phyloP scores from a whole-genome alignment of 1,140 invertebrate genomes.

The Atopsyche davidsoni region DNA sequence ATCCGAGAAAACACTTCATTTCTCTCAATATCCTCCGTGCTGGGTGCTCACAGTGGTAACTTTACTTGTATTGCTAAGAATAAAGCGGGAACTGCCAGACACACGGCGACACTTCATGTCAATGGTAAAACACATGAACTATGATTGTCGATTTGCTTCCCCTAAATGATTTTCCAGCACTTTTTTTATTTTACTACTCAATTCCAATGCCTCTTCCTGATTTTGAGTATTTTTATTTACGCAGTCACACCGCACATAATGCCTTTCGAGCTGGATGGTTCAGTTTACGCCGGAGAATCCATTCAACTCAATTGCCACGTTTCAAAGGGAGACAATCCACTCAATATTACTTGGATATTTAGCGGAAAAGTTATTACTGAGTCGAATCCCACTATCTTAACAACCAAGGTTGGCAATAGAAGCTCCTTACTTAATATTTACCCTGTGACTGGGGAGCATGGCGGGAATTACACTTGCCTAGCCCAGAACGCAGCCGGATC shows the following conservation, averaged over 20 bases:
- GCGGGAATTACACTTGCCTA: conserved; percentile 67
- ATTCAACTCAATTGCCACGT: conserved; percentile 56
- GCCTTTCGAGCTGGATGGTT: conserved; percentile 60
- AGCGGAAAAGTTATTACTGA: conserved; percentile 33
- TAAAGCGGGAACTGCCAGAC: conserved; percentile 58
- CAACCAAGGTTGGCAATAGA: conserved; percentile 43
- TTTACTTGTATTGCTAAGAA: conserved; percentile 65
- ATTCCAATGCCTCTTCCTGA: background rate
- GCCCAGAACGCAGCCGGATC: conserved; percentile 61
- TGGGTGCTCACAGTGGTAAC: conserved; percentile 51
- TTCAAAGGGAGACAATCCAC: conserved; percentile 51
- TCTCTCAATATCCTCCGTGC: conserved; percentile 44
- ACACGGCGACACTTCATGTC: conserved; percentile 61
- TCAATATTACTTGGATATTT: conserved; percentile 48
- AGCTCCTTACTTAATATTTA: conserved; percentile 53
- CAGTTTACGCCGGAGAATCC: conserved; percentile 58
- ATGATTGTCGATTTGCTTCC: conserved; percentile 32
- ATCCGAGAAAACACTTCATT: conserved; percentile 68
- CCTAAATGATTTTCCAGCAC: background rate
- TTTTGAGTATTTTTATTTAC: conserved; percentile 36
- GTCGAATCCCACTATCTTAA: conserved; percentile 39
- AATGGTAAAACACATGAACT: too few relatives aligned
- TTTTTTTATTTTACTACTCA: background rate
- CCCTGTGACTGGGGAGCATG: conserved; percentile 53
- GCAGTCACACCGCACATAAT: conserved; percentile 61